Conservation (phyloP, 2,797 vertebrate species). For the Typhlichthys eigenmanni region DNA sequence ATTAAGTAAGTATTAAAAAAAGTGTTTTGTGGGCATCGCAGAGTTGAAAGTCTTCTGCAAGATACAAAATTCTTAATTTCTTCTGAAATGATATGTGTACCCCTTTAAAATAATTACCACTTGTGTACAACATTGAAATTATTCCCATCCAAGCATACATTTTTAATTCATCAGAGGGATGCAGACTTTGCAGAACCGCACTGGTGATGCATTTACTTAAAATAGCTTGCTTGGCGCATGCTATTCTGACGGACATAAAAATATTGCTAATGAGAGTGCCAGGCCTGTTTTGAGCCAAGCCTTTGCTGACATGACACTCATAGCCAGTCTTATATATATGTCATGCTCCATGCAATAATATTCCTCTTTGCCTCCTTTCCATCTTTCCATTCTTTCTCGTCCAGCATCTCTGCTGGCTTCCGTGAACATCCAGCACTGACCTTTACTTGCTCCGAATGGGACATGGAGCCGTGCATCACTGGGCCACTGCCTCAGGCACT, state of each 20-base stretch:
- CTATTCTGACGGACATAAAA: slow-evolving; percentile 60
- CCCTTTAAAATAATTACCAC: slow-evolving; percentile 67
- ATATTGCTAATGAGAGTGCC: slow-evolving; percentile 56
- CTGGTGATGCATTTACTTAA: slow-evolving; percentile 65
- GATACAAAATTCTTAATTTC: slow-evolving; percentile 36
- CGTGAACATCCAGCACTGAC: slow-evolving; percentile 72
- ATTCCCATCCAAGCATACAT: slow-evolving; percentile 66
- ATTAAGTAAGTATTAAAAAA: slow-evolving; percentile 38
- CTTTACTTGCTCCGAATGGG: slow-evolving; percentile 72
- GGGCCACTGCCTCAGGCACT: slow-evolving; percentile 71
- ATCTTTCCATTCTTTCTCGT: background rate
- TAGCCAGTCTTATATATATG: slow-evolving; percentile 40
- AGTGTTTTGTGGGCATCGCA: slow-evolving; percentile 22
- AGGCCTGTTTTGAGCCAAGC: slow-evolving; percentile 35
- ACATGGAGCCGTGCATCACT: slow-evolving; percentile 69
- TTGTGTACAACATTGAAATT: slow-evolving; percentile 60
- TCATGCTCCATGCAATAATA: slow-evolving; percentile 10
- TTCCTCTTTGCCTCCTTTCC: background rate
- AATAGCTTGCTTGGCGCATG: slow-evolving; percentile 60
- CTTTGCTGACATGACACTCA: slow-evolving; percentile 39
- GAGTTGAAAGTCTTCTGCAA: slow-evolving; percentile 30
- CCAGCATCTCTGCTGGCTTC: slow-evolving; percentile 57
- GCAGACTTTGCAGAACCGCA: slow-evolving; percentile 66
- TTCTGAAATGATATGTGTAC: slow-evolving; percentile 45
- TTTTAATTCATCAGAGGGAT: slow-evolving; percentile 71